A percentile compares a stretch with the other conserved stretches of the same genome.
phyloP scores from a whole-genome alignment of 37 sponge, comb jelly and placozoan species.

The Amphimedon queenslandica region DNA sequence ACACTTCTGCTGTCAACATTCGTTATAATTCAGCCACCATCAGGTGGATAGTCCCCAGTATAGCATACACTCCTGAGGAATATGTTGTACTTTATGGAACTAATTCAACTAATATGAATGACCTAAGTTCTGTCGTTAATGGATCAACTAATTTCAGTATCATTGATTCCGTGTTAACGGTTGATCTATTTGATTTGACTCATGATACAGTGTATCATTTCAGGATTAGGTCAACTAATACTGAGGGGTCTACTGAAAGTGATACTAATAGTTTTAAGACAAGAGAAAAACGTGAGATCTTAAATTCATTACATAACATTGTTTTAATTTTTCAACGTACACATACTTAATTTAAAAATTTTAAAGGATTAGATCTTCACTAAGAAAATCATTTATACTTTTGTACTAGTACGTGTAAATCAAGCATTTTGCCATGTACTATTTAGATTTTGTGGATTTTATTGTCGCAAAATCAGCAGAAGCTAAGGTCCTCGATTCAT shows the following conservation, averaged over 20 bases:
- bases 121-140: background rate
- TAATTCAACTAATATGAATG: background rate
- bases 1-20: background rate
- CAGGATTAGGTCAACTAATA: conserved; percentile 11
- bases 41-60: conserved; percentile 11
- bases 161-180: conserved; percentile 2
- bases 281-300: no score
- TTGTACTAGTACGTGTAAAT: no score
- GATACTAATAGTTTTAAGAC: no score
- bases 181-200: conserved; percentile 3
- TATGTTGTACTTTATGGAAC: conserved; percentile 29
- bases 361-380: no score
- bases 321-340: no score
- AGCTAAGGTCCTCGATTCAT: no score
- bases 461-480: no score
- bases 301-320: no score
- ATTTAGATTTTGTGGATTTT: no score
- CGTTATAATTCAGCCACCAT: background rate
- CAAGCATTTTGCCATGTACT: no score
- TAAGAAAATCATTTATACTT: no score
- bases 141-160: conserved; percentile 9
- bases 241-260: background rate
- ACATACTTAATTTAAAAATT: no score
- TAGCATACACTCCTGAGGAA: conserved; percentile 9
- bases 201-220: conserved; percentile 20